phyloP scores from a whole-genome alignment of 2,888 invertebrate species.

The Scaptomyza caliginosa region DNA sequence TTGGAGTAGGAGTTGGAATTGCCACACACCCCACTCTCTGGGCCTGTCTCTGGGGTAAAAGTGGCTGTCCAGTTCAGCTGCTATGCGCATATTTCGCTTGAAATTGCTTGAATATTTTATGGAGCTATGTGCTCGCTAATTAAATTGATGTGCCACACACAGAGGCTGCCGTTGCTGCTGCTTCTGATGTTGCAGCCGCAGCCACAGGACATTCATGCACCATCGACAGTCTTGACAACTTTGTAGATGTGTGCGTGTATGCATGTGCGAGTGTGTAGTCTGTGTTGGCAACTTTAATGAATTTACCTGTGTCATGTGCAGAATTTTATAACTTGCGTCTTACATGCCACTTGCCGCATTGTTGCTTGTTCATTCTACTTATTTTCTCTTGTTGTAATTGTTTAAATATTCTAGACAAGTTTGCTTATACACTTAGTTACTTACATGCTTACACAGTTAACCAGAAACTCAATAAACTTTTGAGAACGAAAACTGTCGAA shows the following conservation, averaged over 20 bases:
- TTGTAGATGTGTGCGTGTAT: neutral
- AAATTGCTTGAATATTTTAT: conserved; percentile 79
- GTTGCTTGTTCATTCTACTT: conserved; percentile 11
- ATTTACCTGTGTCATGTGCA: conserved; percentile 73
- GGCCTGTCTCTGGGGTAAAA: conserved; percentile 36
- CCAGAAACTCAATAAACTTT: conserved; percentile 33
- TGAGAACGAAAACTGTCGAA: neutral
- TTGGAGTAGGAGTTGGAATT: neutral
- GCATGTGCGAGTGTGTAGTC: conserved; percentile 14
- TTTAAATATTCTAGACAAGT: conserved; percentile 43
- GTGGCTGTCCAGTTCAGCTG: conserved; percentile 53
- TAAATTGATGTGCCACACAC: conserved; percentile 75
- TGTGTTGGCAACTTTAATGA: conserved; percentile 69
- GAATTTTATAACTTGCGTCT: conserved; percentile 45
- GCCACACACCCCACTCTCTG: conserved; percentile 1
- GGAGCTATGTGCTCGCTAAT: conserved; percentile 76
- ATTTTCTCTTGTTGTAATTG: conserved; percentile 44
- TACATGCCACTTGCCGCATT: conserved; percentile 41
- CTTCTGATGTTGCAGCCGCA: conserved; percentile 28
- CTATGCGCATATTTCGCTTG: conserved; percentile 62
- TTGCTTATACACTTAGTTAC: conserved; percentile 39
- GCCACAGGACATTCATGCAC: conserved; percentile 49
- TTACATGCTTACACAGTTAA: conserved; percentile 44
- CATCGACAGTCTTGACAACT: conserved; percentile 58
- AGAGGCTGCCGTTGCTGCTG: conserved; percentile 47